These are phyloP conservation scores for Euthynnus affinis DNA, from an alignment of 2,797 vertebrate species.

Conservation along the genomic window DNA sequence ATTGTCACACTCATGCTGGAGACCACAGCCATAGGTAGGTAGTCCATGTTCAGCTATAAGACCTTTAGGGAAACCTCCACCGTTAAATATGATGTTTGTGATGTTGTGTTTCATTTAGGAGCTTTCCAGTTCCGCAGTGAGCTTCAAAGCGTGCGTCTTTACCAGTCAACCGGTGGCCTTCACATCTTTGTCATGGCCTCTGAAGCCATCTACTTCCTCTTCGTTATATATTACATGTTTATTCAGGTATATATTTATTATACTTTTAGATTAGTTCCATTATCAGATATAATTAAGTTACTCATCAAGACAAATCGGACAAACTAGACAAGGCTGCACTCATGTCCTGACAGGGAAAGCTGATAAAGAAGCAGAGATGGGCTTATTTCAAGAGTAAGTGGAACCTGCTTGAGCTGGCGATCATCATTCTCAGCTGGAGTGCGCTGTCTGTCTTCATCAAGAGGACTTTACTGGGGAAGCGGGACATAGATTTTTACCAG, in stretches of 20 bases:
- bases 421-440: constrained; percentile 94
- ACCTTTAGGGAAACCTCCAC: neutral
- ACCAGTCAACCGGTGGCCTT: constrained; percentile 91
- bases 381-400: constrained; percentile 92
- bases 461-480: constrained; percentile 88
- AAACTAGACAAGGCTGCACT: constrained; percentile 13
- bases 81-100: neutral
- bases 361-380: constrained; percentile 90
- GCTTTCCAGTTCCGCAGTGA: constrained; percentile 89
- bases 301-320: neutral
- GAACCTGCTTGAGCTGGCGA: constrained; percentile 92
- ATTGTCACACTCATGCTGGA: constrained; percentile 92
- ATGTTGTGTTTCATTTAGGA: constrained; percentile 80
- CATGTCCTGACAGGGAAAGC: constrained; percentile 87
- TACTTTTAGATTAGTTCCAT: neutral
- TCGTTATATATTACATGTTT: constrained; percentile 94
- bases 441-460: constrained; percentile 92
- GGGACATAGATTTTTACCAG: constrained; percentile 91
- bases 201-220: constrained; percentile 93
- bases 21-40: constrained; percentile 90
- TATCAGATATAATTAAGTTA: neutral
- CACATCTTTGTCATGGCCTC: constrained; percentile 93
- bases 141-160: constrained; percentile 92
- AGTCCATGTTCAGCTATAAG: neutral
- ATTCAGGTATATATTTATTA: constrained; percentile 86